phyloP scores from a whole-genome alignment of 2,888 invertebrate genomes.

The Drosophila paramelanica region DNA sequence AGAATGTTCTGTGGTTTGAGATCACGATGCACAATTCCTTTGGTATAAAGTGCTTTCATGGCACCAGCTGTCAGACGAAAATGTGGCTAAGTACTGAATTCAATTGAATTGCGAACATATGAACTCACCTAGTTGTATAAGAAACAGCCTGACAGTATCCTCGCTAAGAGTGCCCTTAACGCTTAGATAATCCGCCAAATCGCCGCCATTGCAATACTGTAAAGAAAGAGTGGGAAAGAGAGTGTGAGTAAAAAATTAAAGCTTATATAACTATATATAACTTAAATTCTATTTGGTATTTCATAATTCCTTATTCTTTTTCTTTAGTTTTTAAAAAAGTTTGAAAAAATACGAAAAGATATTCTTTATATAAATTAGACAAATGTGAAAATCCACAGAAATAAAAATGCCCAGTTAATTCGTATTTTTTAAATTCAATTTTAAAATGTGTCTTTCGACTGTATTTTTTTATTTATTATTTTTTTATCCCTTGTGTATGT shows the following conservation, averaged over 20 bases:
- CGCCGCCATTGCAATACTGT: conserved; percentile 99
- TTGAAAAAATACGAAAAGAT: no score
- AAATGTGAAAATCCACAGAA: no score
- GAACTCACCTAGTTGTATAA: conserved; percentile 93
- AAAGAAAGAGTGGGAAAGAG: conserved; percentile 69
- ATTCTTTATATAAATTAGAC: no score
- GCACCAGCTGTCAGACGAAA: conserved; percentile 91
- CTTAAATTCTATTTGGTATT: no score
- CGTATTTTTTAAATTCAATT: no score
- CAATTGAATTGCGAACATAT: neutral
- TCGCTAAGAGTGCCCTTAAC: conserved; percentile 98
- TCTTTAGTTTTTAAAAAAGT: no score
- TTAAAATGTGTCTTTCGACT: no score
- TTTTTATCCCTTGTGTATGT: no score
- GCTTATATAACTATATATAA: no score
- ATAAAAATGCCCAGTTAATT: no score
- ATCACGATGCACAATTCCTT: conserved; percentile 99
- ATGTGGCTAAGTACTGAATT: neutral
- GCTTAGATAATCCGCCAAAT: conserved; percentile 98
- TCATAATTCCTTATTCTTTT: no score
- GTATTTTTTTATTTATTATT: no score
- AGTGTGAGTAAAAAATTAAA: neutral
- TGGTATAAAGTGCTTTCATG: conserved; percentile 98
- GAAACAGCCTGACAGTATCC: conserved; percentile 97
- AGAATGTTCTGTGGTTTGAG: conserved; percentile 99